These are phyloP conservation scores for Vesta saturnalis DNA, from an alignment of 2,888 invertebrate genomes.

Conservation along the genomic window DNA sequence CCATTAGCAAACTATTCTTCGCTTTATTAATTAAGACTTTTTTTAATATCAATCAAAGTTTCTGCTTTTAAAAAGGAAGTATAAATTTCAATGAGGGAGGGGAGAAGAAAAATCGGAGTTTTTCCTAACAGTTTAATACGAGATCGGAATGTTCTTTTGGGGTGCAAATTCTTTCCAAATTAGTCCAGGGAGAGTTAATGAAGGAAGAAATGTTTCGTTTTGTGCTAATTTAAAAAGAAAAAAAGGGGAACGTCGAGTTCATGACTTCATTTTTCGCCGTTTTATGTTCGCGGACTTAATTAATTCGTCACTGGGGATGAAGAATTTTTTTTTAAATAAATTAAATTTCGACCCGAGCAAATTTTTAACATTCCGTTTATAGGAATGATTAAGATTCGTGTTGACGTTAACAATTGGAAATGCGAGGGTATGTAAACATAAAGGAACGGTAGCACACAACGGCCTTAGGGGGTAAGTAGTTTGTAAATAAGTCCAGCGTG, in stretches of 20 bases:
- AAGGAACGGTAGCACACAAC: slow-evolving; percentile 39
- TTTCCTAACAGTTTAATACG: slow-evolving; percentile 42
- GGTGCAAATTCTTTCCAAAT: slow-evolving; percentile 63
- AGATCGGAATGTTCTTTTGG: slow-evolving; percentile 59
- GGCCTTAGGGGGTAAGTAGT: slow-evolving; percentile 39
- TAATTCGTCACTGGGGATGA: slow-evolving; percentile 61
- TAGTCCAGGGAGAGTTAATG: slow-evolving; percentile 64
- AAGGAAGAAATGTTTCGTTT: slow-evolving; percentile 64
- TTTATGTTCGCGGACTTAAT: slow-evolving; percentile 60
- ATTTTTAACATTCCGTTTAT: slow-evolving; percentile 56
- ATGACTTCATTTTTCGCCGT: slow-evolving; percentile 59
- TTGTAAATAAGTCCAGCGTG: slow-evolving; percentile 42
- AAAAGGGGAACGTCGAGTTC: slow-evolving; percentile 55
- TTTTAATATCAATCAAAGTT: slow-evolving; percentile 57
- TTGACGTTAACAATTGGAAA: slow-evolving; percentile 18
- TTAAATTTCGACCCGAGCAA: slow-evolving; percentile 53
- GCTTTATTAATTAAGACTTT: slow-evolving; percentile 53
- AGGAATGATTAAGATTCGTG: slow-evolving; percentile 31
- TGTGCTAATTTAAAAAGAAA: slow-evolving; percentile 62
- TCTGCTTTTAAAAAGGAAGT: slow-evolving; percentile 43
- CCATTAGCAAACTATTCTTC: slow-evolving; percentile 46
- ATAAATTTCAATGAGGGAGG: slow-evolving; percentile 45
- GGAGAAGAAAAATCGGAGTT: slow-evolving; percentile 50
- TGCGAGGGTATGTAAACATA: slow-evolving; percentile 26
- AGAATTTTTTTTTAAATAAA: slow-evolving; percentile 58